Evolutionary conservation across 2,113 vertebrate species (phyloP).

Genomic region (Cervus canadensis): DNA sequence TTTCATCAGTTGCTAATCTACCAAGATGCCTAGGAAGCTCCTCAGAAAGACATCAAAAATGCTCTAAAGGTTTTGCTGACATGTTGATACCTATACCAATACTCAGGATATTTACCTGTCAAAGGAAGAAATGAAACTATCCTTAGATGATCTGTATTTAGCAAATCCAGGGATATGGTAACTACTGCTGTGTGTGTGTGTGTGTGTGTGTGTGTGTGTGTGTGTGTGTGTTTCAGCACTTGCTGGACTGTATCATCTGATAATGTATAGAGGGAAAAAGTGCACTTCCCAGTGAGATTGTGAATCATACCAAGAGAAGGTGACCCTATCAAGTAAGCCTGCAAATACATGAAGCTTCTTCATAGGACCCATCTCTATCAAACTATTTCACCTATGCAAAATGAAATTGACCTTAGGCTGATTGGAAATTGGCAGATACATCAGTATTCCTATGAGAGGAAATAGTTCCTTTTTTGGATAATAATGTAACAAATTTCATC

Average conservation of each 20-base stretch:
- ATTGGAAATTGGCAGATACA: neutral
- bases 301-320: neutral
- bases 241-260: neutral
- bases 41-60: neutral
- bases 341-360: neutral
- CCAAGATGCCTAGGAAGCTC: neutral
- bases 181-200: too few relatives aligned
- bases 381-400: neutral
- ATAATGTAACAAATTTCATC: constrained; percentile 3
- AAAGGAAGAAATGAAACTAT: neutral
- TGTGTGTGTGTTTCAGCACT: neutral
- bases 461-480: neutral
- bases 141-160: neutral
- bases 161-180: neutral
- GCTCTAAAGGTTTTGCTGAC: neutral
- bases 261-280: neutral
- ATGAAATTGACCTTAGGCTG: neutral
- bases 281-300: neutral
- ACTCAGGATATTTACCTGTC: neutral
- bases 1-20: neutral
- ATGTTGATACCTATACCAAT: neutral
- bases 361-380: neutral
- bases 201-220: too few relatives aligned
- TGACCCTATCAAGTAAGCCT: neutral
- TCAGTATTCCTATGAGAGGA: neutral